These are phyloP conservation scores for Doris montereyensis DNA, from an alignment of 2,888 invertebrate species.

Conservation along the genomic window DNA sequence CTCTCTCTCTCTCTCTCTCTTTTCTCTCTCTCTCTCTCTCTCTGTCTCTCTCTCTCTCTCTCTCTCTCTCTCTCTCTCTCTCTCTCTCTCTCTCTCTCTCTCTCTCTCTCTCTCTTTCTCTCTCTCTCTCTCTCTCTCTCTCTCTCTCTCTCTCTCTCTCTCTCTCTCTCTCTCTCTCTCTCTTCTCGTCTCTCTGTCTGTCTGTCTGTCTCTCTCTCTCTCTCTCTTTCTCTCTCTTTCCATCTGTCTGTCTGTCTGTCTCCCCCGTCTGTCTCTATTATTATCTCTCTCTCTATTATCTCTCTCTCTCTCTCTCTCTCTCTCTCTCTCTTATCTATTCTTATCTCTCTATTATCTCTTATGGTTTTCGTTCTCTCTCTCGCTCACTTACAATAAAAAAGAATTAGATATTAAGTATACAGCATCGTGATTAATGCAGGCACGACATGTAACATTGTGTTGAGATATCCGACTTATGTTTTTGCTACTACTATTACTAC, in stretches of 20 bases:
- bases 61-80: background rate
- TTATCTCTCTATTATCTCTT: background rate
- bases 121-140: background rate
- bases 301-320: background rate
- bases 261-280: too few relatives aligned
- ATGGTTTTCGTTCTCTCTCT: background rate
- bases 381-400: conserved; percentile 49
- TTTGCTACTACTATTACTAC: conserved; percentile 35
- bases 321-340: background rate
- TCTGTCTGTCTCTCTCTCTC: background rate
- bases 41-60: too few relatives aligned
- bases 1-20: background rate
- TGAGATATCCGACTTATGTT: too few relatives aligned
- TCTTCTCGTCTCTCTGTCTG: background rate
- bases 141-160: conserved; percentile 4
- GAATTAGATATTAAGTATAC: too few relatives aligned
- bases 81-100: background rate
- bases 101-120: background rate
- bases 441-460: too few relatives aligned
- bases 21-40: background rate
- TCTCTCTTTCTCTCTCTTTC: too few relatives aligned
- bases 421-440: background rate
- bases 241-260: too few relatives aligned
- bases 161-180: background rate
- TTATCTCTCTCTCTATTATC: too few relatives aligned